Base-by-base conservation (phyloP, 2,113 vertebrate genomes). In the Xerus inauris region DNA sequence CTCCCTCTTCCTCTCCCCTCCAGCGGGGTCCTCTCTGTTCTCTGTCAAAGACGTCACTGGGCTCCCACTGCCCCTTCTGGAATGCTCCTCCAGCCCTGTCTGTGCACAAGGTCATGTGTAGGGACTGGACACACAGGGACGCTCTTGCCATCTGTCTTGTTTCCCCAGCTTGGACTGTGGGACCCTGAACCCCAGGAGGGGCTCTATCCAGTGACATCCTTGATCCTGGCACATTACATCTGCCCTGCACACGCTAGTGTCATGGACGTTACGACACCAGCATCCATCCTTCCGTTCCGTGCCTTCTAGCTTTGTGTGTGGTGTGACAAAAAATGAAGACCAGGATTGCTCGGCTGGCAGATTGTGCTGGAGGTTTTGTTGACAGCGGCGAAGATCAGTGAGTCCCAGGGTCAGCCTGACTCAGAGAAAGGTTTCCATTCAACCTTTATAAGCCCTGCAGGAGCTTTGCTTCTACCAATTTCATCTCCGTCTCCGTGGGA, bases 121-220 rank as follows among this genome's bases (percentile, higher is more conserved):
- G 7, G 80, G 24, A 35, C 42, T 0, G 4, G 2, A 17, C 1
- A 14, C 12, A 5, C 30, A 38, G 47, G 30, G n/a, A 62, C 17
- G 2, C 45, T 11, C 59, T 45, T 16, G 35, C 35, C 19, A 3
- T 42, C 75, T 22, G 28, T 5, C 82, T 62, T 59, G 7, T 24
- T 19, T 80, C 49, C 65, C 64, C 14, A 42, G 14, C 62, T n/a
- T 3, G 6, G 40, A 26, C 20, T 0, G 3, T 1, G 42, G 17
- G 49, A 45, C 91, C 49, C 3, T 0, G 54, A 13, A 22, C 30
- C 32, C 20, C 2, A 0, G 0, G 35, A 47, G 49, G 67, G 49
- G 8, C 87, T 79, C 92, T 84, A 92, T 65, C 12, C 32, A 3
- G 26, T 0, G 11, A 54, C 32, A 16, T 2, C 38, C 69, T 45